These are phyloP conservation scores for Cataglyphis rosenhaueri DNA, from an alignment of 2,888 invertebrate species.

Conservation along the genomic window DNA sequence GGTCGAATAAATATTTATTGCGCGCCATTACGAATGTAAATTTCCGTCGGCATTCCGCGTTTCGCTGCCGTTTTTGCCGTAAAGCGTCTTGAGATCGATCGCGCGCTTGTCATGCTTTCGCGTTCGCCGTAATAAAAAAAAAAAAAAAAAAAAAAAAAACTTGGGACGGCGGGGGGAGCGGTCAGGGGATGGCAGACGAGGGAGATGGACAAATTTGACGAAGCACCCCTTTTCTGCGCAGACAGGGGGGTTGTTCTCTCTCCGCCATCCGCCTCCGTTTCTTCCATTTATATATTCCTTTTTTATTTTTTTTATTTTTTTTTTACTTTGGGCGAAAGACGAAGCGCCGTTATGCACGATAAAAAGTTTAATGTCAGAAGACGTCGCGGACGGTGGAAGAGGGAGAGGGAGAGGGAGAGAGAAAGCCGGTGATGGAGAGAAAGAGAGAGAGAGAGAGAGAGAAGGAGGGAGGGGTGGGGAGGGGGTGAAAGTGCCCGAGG, in stretches of 20 bases:
- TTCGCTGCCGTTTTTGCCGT: conserved; percentile 59
- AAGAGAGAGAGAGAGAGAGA: not conserved
- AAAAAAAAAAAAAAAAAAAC: not conserved
- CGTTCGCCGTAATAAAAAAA: conserved; percentile 23
- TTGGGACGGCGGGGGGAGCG: not conserved
- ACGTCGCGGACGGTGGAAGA: conserved; percentile 63
- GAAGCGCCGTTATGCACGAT: conserved; percentile 79
- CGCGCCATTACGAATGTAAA: conserved; percentile 70
- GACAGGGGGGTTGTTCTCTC: conserved; percentile 68
- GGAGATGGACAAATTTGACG: conserved; percentile 75
- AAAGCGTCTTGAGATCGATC: conserved; percentile 55
- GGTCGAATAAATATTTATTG: conserved; percentile 69
- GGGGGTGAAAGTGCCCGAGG: conserved; percentile 75
- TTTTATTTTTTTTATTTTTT: conserved; percentile 9
- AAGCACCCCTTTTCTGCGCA: conserved; percentile 62
- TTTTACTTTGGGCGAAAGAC: conserved; percentile 73
- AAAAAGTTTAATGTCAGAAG: conserved; percentile 81
- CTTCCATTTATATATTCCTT: conserved; percentile 23
- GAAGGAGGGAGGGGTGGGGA: not conserved
- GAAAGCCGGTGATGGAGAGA: conserved; percentile 17
- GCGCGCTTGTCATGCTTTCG: conserved; percentile 52
- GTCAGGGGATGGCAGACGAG: conserved; percentile 60
- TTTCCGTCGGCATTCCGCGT: conserved; percentile 67
- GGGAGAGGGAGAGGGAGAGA: conserved; percentile 1
- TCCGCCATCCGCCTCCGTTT: not conserved